Conservation (phyloP, 1,140 invertebrate genomes). For the Leptopilina clavipes region DNA sequence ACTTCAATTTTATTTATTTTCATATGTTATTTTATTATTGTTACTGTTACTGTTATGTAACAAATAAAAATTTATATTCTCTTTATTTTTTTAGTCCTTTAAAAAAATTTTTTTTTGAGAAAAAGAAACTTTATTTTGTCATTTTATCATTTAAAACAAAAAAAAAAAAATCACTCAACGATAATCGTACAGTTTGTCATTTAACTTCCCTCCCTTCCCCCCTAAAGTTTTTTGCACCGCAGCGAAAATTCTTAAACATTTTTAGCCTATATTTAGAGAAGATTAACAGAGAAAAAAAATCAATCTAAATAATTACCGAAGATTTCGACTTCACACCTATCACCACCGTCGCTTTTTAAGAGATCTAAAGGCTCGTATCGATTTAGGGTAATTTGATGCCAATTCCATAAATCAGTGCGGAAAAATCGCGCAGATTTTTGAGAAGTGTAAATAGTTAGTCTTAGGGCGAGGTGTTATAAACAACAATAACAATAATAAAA, state of each 20-base stretch:
- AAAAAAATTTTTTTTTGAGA: neutral
- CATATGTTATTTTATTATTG: too few species aligned
- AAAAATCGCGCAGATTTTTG: constrained; percentile 14
- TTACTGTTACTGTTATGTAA: too few species aligned
- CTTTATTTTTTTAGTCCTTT: too few species aligned
- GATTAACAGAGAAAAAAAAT: constrained; percentile 3
- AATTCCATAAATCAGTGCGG: constrained; percentile 30
- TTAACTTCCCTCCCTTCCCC: neutral
- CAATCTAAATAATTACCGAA: constrained; percentile 20
- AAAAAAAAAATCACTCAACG: neutral
- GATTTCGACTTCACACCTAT: constrained; percentile 17
- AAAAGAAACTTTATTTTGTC: neutral
- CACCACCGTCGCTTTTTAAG: constrained; percentile 32
- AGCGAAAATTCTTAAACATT: constrained; percentile 14
- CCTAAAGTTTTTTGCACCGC: neutral
- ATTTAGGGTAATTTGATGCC: constrained; percentile 33
- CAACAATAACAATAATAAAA: neutral
- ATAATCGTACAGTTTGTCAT: constrained; percentile 15
- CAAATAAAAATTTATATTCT: too few species aligned
- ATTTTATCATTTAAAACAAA: neutral
- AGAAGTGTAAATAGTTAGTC: constrained; percentile 32
- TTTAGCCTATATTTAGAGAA: constrained; percentile 18
- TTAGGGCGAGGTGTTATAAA: constrained; percentile 30
- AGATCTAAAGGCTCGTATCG: constrained; percentile 31
- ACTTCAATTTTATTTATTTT: too few species aligned